These are phyloP conservation scores for Onychostruthus taczanowskii DNA, from an alignment of 2,113 vertebrate species.

Conservation along the genomic window DNA sequence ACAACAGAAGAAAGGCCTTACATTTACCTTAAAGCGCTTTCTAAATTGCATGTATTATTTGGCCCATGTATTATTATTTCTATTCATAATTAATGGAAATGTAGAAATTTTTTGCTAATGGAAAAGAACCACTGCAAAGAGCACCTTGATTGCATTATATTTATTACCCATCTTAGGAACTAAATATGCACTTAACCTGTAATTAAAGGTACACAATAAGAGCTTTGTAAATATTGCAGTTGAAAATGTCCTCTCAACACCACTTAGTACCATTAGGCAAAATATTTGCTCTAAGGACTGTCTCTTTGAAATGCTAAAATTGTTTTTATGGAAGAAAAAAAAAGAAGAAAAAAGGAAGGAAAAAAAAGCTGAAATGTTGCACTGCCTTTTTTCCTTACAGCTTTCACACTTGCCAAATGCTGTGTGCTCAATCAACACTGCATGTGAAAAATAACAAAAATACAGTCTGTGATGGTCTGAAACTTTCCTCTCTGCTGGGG, in stretches of 20 bases:
- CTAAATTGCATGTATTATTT: neutral
- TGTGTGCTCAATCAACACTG: neutral
- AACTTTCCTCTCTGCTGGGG: neutral
- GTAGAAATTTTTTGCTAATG: slow-evolving; percentile 9
- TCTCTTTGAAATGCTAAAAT: neutral
- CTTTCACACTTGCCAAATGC: neutral
- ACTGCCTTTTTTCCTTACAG: neutral
- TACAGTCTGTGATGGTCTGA: neutral
- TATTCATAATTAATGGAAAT: slow-evolving; percentile 45
- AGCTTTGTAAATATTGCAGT: slow-evolving; percentile 5
- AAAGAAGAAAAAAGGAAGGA: neutral
- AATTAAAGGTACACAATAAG: slow-evolving; percentile 25
- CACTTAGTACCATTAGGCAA: neutral
- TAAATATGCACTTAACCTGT: slow-evolving; percentile 17
- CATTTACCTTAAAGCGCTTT: neutral
- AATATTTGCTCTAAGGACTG: neutral
- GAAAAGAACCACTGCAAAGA: neutral
- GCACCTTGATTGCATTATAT: neutral
- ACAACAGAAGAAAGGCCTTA: neutral
- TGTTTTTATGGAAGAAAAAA: neutral
- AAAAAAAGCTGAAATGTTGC: neutral
- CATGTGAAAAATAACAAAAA: neutral
- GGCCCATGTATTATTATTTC: neutral
- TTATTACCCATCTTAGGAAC: neutral
- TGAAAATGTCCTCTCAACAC: neutral